Base-by-base conservation (phyloP, 2,888 invertebrate genomes). In the Cryptus armator region DNA sequence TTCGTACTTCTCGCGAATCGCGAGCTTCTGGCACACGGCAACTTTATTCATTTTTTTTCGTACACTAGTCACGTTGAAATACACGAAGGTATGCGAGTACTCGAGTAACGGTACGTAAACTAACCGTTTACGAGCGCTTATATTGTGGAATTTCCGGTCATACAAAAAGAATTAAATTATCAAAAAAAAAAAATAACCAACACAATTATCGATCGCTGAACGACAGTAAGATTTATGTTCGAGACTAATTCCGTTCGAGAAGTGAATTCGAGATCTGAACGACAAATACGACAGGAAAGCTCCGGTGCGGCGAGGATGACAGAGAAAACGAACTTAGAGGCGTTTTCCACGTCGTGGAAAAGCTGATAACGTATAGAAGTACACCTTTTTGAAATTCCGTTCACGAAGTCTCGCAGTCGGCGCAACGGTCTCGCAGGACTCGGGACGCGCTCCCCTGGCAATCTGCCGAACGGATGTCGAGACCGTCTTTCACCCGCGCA, bases 391-490 rank as follows among this genome's bases (percentile, higher is more conserved):
- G 87, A 91, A 91, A 92, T 92, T 91, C 92, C 86, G 88, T 86
- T 87, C 91, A 89, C 90, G 91, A 85, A 87, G 87, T 85, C 37
- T 37, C 86, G 88, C 89, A 89, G 90, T 89, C 90, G 91, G 89
- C 89, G 88, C 89, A 87, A 90, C 86, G 88, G 87, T 88, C 91
- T 90, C 91, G 87, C 84, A 90, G 89, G 91, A 88, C 88, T 89
- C 37, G 37, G 83, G 86, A 89, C 88, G 86, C 88, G 90, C 68
- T 91, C 90, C 89, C 90, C 87, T 91, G 92, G 91, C 91, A 92
- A 91, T 92, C 90, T 91, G 90, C 90, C 91, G 90, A 89, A 89
- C 87, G 87, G 77, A 89, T 87, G 82, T 86, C 88, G 88, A 82
- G 78, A 83, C 70, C 75, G 82, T 82, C 85, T 85, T 86, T 89